Conservation (phyloP, 2,888 invertebrate genomes). For the Tetheella fluctuosa region DNA sequence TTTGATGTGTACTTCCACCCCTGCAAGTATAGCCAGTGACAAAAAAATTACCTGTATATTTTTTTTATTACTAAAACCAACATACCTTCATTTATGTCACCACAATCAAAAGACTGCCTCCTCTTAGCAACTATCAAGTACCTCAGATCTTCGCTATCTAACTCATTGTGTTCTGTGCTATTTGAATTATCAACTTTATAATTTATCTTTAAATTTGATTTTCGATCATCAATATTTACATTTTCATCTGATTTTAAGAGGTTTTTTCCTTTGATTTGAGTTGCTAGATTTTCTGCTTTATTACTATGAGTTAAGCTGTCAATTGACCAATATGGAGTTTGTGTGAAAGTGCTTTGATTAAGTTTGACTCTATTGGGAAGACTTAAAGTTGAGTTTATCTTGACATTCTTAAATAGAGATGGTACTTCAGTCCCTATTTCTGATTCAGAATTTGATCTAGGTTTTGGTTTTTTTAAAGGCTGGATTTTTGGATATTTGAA, state of each 20-base stretch:
- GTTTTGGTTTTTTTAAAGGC: background rate
- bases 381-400: background rate
- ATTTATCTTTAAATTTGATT: background rate
- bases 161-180: constrained; percentile 10
- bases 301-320: background rate
- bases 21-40: no score
- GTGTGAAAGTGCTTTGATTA: background rate
- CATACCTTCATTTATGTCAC: constrained; percentile 26
- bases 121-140: constrained; percentile 47
- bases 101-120: constrained; percentile 29
- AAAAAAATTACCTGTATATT: no score
- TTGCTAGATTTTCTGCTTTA: background rate
- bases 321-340: background rate
- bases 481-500: background rate
- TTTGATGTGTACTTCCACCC: no score
- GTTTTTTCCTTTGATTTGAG: background rate
- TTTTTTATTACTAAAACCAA: no score
- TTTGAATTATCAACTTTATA: constrained; percentile 2
- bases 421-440: background rate
- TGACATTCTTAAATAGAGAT: background rate
- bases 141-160: constrained; percentile 50
- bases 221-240: background rate
- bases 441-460: background rate
- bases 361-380: background rate
- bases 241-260: background rate